Percentiles rank a stretch among this genome's conserved stretches.
phyloP scores from a whole-genome alignment of 2,888 invertebrate species.

The Exephanes ischioxanthus region DNA sequence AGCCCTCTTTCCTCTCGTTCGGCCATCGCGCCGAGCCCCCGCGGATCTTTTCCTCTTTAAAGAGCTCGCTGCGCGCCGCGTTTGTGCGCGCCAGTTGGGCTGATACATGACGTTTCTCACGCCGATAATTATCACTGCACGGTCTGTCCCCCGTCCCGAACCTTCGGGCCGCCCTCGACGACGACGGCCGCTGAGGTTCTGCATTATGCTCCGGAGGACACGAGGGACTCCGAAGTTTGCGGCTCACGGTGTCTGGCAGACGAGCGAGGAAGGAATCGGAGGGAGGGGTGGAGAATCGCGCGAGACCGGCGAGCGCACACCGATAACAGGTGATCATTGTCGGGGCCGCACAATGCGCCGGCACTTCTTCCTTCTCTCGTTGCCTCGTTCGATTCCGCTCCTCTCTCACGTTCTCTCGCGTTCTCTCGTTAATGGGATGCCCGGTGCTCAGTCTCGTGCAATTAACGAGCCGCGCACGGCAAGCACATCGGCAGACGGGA shows the following conservation, averaged over 20 bases:
- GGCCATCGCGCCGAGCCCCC: conserved; percentile 22
- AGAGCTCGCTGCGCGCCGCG: not conserved
- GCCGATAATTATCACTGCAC: conserved; percentile 79
- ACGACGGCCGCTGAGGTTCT: conserved; percentile 11
- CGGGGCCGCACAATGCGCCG: conserved; percentile 34
- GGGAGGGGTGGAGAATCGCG: conserved; percentile 5
- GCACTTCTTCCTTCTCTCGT: conserved; percentile 32
- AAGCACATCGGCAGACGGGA: conserved; percentile 6
- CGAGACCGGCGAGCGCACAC: conserved; percentile 19
- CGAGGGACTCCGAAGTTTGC: not conserved
- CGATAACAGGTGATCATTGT: conserved; percentile 65
- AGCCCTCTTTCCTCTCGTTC: not conserved
- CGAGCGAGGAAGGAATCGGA: conserved; percentile 10
- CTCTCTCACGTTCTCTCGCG: conserved; percentile 16
- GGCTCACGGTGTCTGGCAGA: not conserved
- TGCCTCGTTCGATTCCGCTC: conserved; percentile 3
- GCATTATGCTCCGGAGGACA: not conserved
- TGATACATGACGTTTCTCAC: conserved; percentile 79
- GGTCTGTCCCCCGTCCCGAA: conserved; percentile 5
- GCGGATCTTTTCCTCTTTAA: conserved; percentile 63
- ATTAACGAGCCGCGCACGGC: conserved; percentile 56
- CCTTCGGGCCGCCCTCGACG: conserved; percentile 4
- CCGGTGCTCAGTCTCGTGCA: conserved; percentile 42
- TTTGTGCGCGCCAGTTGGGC: conserved; percentile 68
- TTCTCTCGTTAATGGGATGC: conserved; percentile 59